Conservation (phyloP, 2,888 invertebrate genomes). For the Melikaiella ostensackeni region DNA sequence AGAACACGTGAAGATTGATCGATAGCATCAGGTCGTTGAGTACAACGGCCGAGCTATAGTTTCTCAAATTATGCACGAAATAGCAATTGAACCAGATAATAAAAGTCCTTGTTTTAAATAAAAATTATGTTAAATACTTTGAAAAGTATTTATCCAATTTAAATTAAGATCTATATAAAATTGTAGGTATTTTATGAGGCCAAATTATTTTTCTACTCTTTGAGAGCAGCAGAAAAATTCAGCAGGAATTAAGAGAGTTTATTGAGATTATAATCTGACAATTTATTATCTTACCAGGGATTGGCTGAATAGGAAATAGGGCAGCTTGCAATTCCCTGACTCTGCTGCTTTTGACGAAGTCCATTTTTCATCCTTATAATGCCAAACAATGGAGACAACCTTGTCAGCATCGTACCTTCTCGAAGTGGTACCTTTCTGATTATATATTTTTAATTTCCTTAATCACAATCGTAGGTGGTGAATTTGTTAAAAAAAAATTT, state of each 20-base stretch:
- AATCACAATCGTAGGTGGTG: background rate
- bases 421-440: slow-evolving; percentile 29
- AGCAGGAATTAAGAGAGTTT: background rate
- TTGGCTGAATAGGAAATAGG: slow-evolving; percentile 80
- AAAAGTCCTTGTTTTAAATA: background rate
- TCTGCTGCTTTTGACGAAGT: slow-evolving; percentile 70
- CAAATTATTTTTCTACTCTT: background rate
- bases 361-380: slow-evolving; percentile 62
- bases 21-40: slow-evolving; percentile 48
- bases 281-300: slow-evolving; percentile 64
- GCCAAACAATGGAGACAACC: slow-evolving; percentile 54
- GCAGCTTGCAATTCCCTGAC: slow-evolving; percentile 84
- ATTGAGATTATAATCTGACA: background rate
- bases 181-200: too few species aligned
- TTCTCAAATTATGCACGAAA: background rate
- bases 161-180: background rate
- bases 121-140: background rate
- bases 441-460: background rate
- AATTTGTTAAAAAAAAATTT: too few species aligned
- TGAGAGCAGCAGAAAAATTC: background rate
- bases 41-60: slow-evolving; percentile 45
- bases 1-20: slow-evolving; percentile 54
- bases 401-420: slow-evolving; percentile 31
- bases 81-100: background rate
- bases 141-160: background rate